Percentiles rank a stretch among this genome's conserved stretches.
These are phyloP conservation scores for Trididemnum nubilum DNA, from an alignment of 23 tunicate species.

Conservation along the genomic window DNA sequence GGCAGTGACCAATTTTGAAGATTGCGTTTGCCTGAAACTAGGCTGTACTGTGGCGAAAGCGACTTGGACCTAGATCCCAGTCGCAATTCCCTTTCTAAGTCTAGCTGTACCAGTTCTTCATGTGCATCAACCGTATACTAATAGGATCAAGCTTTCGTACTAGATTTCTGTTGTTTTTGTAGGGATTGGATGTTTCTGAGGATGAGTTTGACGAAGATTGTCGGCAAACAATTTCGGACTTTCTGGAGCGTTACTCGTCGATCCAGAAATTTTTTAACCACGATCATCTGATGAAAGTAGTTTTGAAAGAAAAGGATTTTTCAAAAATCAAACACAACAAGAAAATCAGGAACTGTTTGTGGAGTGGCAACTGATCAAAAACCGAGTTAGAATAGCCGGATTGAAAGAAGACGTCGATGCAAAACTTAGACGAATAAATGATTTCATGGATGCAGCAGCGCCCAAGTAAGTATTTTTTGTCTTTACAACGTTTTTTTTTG, in stretches of 20 bases:
- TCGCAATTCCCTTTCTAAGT: no score
- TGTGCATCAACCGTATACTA: no score
- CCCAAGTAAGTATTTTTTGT: no score
- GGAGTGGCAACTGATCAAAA: neutral
- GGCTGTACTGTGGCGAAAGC: no score
- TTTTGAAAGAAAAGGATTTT: neutral
- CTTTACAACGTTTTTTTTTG: no score
- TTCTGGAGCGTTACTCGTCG: neutral
- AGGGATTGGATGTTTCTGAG: neutral
- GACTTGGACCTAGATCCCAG: no score
- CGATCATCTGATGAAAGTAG: conserved; percentile 18
- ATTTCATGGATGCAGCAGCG: neutral
- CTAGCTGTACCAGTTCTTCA: no score
- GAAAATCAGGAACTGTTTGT: neutral
- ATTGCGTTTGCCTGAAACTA: no score
- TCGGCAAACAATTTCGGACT: neutral
- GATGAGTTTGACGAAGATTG: neutral
- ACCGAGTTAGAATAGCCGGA: neutral
- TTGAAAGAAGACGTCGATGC: neutral
- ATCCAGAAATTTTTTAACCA: neutral
- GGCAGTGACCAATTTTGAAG: no score
- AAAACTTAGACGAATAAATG: neutral
- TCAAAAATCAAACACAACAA: neutral
- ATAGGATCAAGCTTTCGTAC: no score
- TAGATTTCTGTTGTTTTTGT: neutral